Conservation (phyloP, 2,113 vertebrate genomes). For the Corvus hawaiiensis region DNA sequence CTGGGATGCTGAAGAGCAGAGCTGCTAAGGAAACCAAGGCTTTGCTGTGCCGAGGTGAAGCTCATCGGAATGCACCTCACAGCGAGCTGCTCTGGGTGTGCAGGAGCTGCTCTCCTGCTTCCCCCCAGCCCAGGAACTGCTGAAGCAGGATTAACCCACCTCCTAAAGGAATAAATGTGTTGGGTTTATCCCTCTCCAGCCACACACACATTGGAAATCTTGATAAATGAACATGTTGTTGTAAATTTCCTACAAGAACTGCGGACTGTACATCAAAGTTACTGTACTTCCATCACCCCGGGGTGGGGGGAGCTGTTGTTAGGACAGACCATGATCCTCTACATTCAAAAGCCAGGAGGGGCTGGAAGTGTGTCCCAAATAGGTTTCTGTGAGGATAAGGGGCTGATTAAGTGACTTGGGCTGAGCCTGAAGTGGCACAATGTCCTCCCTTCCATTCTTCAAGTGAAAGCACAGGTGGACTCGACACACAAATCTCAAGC, state of each 20-base stretch:
- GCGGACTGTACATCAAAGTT: not conserved
- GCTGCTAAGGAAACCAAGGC: constrained; percentile 45
- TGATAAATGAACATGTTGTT: not conserved
- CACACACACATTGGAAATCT: not conserved
- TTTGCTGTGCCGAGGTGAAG: not conserved
- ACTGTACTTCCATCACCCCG: accelerated
- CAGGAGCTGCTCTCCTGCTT: not conserved
- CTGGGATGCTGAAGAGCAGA: constrained; percentile 46
- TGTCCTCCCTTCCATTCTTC: not conserved
- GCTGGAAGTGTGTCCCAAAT: not conserved
- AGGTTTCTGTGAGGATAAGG: not conserved
- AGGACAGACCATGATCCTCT: not conserved
- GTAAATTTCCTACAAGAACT: not conserved
- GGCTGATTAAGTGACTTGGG: not conserved
- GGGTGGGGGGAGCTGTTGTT: not conserved
- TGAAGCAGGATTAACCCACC: constrained; percentile 46
- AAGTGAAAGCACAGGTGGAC: not conserved
- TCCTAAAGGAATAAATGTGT: constrained; percentile 10
- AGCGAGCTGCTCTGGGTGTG: not conserved
- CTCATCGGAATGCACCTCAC: constrained; percentile 1
- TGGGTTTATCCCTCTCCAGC: constrained; percentile 17
- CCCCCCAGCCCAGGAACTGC: not conserved
- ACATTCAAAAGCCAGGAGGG: not conserved
- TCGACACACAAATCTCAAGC: accelerated
- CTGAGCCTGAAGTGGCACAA: not conserved